Conservation (phyloP, 1,140 invertebrate genomes). For the Drosophila ohnishii region DNA sequence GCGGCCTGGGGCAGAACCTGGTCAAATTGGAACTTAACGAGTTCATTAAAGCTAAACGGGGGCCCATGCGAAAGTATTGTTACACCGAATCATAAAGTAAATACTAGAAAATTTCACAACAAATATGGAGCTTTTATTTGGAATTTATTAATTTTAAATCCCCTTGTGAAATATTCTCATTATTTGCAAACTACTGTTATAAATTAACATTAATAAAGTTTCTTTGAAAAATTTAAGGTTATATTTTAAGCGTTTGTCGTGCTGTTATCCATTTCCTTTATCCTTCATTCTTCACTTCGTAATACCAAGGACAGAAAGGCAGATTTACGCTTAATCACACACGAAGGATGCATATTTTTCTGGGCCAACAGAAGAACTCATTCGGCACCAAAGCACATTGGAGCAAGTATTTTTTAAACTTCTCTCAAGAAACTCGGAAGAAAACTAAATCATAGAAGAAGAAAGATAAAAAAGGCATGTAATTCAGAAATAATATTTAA, state of each 20-base stretch:
- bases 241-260: neutral
- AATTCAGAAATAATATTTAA: too few relatives aligned
- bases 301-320: slow-evolving; percentile 43
- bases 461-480: too few relatives aligned
- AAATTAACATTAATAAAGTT: neutral
- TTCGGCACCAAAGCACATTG: neutral
- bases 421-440: neutral
- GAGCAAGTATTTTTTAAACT: neutral
- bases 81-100: neutral
- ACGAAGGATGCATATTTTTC: slow-evolving; percentile 59
- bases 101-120: neutral
- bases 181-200: neutral
- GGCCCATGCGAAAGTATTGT: neutral
- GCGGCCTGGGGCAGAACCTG: neutral
- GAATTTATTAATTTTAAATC: neutral
- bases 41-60: slow-evolving; percentile 7
- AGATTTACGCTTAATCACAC: slow-evolving; percentile 74
- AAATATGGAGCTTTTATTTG: neutral
- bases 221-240: neutral
- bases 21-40: slow-evolving; percentile 12
- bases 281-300: slow-evolving; percentile 26
- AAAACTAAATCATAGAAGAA: too few relatives aligned
- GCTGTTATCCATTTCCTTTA: slow-evolving; percentile 11
- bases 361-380: slow-evolving; percentile 4
- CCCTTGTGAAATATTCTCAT: neutral